phyloP scores from a whole-genome alignment of 1,140 invertebrate genomes.

The Pseudomyrmex sp. region DNA sequence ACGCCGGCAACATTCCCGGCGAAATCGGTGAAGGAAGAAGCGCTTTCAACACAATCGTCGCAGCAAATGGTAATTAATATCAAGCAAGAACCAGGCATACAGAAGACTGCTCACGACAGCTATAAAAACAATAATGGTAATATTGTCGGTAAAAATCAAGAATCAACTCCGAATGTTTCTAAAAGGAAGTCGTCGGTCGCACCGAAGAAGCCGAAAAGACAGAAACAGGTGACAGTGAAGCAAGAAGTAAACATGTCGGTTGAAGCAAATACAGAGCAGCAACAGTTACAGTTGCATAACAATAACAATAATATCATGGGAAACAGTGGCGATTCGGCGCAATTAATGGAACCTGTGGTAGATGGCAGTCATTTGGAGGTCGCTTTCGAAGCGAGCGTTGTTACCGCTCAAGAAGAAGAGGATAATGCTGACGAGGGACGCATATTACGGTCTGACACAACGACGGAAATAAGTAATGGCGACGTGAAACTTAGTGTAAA shows the following conservation, averaged over 20 bases:
- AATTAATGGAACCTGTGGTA: conserved; percentile 71
- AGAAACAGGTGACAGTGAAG: conserved; percentile 72
- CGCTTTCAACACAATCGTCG: background rate
- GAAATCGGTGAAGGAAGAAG: conserved; percentile 74
- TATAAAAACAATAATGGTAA: conserved; percentile 81
- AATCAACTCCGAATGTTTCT: conserved; percentile 5
- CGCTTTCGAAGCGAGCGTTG: conserved; percentile 79
- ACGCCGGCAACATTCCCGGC: conserved; percentile 82
- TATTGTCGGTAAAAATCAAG: conserved; percentile 71
- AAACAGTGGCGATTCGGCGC: conserved; percentile 49
- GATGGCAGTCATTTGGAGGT: conserved; percentile 80
- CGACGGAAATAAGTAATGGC: conserved; percentile 63
- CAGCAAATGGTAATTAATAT: conserved; percentile 69
- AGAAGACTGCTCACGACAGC: conserved; percentile 66
- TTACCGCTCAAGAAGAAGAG: conserved; percentile 77
- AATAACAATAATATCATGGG: conserved; percentile 74
- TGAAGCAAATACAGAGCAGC: conserved; percentile 52
- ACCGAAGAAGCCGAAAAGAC: conserved; percentile 63
- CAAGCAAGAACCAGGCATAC: conserved; percentile 79
- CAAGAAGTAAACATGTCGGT: conserved; percentile 67
- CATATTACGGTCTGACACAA: conserved; percentile 10
- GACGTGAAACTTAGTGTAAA: conserved; percentile 79
- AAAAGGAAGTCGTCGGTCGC: conserved; percentile 58
- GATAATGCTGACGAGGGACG: conserved; percentile 75
- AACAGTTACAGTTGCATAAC: background rate